Evolutionary conservation across 2,797 vertebrate genomes (phyloP).

Genomic region (Agapornis canus): DNA sequence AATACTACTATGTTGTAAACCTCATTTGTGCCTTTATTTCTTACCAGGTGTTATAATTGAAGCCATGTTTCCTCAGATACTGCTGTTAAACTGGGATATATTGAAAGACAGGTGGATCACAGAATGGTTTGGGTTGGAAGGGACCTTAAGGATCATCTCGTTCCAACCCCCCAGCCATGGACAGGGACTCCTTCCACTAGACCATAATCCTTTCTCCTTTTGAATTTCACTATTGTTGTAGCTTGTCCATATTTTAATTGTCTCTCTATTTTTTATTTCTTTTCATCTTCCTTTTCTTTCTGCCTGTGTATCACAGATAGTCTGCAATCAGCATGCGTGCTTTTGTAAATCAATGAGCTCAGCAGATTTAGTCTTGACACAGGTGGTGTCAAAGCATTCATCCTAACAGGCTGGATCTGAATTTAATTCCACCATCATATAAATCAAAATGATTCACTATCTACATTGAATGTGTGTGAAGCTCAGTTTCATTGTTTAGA

Average conservation of each 20-base stretch:
- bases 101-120: background rate
- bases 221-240: background rate
- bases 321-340: background rate
- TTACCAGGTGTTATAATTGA: background rate
- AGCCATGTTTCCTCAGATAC: background rate
- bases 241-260: background rate
- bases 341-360: background rate
- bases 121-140: too few species aligned
- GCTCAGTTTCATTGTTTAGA: background rate
- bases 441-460: background rate
- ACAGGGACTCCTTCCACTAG: too few species aligned
- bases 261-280: background rate
- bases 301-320: background rate
- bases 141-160: too few species aligned
- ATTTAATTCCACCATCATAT: background rate
- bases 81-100: background rate
- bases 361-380: background rate
- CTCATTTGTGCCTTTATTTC: background rate
- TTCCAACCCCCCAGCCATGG: too few species aligned
- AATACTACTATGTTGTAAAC: background rate
- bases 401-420: background rate
- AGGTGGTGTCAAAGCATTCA: background rate
- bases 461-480: background rate
- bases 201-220: background rate
- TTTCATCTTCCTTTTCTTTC: background rate